A percentile compares a stretch with the other conserved stretches of the same genome.
Evolutionary conservation across 2,113 vertebrate genomes (phyloP).

Genomic region (Hippoglossus stenolepis): DNA sequence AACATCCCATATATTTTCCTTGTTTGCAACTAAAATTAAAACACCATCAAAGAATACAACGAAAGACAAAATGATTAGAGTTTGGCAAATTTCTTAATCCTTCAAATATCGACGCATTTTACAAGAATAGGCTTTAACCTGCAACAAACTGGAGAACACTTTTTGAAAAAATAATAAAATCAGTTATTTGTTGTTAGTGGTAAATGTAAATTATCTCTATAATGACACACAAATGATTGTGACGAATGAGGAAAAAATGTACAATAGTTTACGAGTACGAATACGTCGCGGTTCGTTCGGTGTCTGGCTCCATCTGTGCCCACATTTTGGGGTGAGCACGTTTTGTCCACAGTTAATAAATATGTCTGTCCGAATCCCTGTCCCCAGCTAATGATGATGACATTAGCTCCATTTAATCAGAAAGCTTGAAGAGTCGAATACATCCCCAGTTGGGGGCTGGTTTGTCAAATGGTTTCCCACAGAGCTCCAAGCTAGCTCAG

Average conservation of each 20-base stretch:
- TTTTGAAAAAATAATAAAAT: neutral
- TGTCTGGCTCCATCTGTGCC: constrained; percentile 6
- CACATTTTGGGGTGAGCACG: neutral
- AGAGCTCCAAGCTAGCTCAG: constrained; percentile 71
- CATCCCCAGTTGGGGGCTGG: constrained; percentile 84
- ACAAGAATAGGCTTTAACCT: too few species aligned
- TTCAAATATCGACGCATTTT: neutral
- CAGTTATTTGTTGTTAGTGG: neutral
- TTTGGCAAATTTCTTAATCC: neutral
- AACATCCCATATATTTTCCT: neutral
- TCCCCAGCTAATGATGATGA: constrained; percentile 69
- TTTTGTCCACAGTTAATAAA: constrained; percentile 27
- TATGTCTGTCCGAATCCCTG: constrained; percentile 7
- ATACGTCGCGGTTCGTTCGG: neutral
- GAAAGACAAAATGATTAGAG: neutral
- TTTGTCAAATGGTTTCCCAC: constrained; percentile 75
- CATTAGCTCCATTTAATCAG: constrained; percentile 86
- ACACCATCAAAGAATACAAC: neutral
- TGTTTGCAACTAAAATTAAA: neutral
- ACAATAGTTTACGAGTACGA: neutral
- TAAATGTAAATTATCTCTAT: neutral
- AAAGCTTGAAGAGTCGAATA: constrained; percentile 88
- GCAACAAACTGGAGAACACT: too few species aligned
- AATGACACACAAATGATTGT: too few species aligned
- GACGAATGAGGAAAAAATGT: too few species aligned